phyloP scores from a whole-genome alignment of 2,113 vertebrate species.

The Alosa alosa region DNA sequence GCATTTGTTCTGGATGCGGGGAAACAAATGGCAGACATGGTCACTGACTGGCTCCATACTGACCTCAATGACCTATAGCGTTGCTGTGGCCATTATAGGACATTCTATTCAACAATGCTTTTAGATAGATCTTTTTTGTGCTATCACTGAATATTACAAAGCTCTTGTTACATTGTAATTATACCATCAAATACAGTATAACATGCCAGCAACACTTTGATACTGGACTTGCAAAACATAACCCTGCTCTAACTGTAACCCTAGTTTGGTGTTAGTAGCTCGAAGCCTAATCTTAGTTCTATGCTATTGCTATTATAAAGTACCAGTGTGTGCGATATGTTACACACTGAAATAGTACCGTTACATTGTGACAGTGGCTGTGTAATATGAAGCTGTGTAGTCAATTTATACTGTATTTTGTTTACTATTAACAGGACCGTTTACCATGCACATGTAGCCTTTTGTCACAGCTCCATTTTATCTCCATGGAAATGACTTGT shows the following conservation, averaged over 20 bases:
- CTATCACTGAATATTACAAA: neutral
- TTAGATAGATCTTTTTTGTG: neutral
- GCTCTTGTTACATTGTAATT: neutral
- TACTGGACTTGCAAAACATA: neutral
- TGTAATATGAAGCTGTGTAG: neutral
- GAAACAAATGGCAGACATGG: constrained; percentile 79
- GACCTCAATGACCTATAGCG: constrained; percentile 66
- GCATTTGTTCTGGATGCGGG: constrained; percentile 81
- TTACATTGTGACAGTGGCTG: neutral
- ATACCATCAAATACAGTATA: neutral
- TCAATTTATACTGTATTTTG: neutral
- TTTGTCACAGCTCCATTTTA: neutral
- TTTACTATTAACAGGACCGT: neutral
- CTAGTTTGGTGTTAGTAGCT: neutral
- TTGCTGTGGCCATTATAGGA: neutral
- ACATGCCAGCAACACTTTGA: neutral
- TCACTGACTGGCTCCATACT: constrained; percentile 76
- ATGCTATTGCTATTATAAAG: neutral
- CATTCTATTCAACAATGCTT: neutral
- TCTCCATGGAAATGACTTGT: neutral
- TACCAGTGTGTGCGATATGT: neutral
- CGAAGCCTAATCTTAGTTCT: neutral
- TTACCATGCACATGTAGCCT: neutral
- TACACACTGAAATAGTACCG: neutral
- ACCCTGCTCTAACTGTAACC: neutral